Base-by-base conservation (phyloP, 2,113 vertebrate species). In the Ibidorhyncha struthersii region DNA sequence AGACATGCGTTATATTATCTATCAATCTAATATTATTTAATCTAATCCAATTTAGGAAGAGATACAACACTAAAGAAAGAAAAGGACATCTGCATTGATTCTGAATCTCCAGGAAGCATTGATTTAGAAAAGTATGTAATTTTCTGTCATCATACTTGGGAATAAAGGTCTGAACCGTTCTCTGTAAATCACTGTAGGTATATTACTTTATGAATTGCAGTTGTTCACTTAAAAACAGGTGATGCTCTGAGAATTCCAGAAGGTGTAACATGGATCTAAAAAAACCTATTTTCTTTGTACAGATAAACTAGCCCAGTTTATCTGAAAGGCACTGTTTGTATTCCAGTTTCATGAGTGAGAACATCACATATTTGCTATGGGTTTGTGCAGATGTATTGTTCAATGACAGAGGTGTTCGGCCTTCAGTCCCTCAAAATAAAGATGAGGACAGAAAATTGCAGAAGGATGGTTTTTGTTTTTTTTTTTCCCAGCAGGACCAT, bases 61-160 rank as follows among this genome's bases (percentile, higher is more conserved):
- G 70, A 69, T 85, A 65, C 19, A 87, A 43, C 72, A n/a, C 47
- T 69, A 53, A 74, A 69, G 65, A 82, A 94, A 82, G 73, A 69
- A 86, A 93, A 85, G 69, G 69, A 93, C 45, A 76, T 87, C 70
- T 93, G 58, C 89, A 93, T 95, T 90, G 95, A 96, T 96, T 82
- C 70, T 85, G 81, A 66, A 63, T 63, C 82, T 91, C 63, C 56
- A 77, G 85, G 62, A 94, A 91, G 53, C 70, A 95, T 70, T 8
- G 49, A 96, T 94, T 91, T 72, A 80, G 49, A 87, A 79, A 91
- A 80, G 27, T 13, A 38, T 73, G 70, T 25, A 12, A 87, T 94
- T 85, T 91, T 95, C 73, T 87, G 65, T 45, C 66, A 85, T 91
- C 10, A 29, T 79, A 79, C 59, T 61, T 72, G 50, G 29, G 53